Evolutionary conservation across 2,797 vertebrate genomes (phyloP).

Genomic region (Tympanoctomys barrerae): DNA sequence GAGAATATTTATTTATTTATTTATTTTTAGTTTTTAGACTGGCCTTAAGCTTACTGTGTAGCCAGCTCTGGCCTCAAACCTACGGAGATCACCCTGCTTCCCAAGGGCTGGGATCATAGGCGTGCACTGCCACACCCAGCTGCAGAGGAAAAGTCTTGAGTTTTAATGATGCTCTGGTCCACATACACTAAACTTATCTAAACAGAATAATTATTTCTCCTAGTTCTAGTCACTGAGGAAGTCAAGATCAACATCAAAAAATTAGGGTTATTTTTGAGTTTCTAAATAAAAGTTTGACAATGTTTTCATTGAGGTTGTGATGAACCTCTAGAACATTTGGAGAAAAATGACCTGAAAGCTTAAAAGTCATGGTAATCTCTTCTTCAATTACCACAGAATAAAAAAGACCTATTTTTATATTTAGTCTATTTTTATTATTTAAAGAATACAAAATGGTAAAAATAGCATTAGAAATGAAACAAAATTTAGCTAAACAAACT

Average conservation of each 20-base stretch:
- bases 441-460: too few species aligned
- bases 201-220: not conserved
- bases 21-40: not conserved
- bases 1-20: not conserved
- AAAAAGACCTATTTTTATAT: not conserved
- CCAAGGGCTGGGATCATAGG: not conserved
- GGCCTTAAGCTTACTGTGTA: not conserved
- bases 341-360: not conserved
- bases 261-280: conserved; percentile 21
- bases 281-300: not conserved
- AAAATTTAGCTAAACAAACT: too few species aligned
- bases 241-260: not conserved
- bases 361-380: not conserved
- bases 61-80: not conserved
- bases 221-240: not conserved
- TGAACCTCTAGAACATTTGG: not conserved
- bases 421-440: too few species aligned
- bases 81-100: not conserved
- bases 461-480: too few species aligned
- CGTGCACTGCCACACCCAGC: not conserved
- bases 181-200: not conserved
- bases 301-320: not conserved
- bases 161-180: not conserved
- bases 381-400: not conserved
- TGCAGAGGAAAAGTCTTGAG: not conserved